A percentile compares a stretch with the other conserved stretches of the same genome.
These are phyloP conservation scores for Hippoglossus hippoglossus DNA, from an alignment of 2,797 vertebrate genomes.

Conservation along the genomic window DNA sequence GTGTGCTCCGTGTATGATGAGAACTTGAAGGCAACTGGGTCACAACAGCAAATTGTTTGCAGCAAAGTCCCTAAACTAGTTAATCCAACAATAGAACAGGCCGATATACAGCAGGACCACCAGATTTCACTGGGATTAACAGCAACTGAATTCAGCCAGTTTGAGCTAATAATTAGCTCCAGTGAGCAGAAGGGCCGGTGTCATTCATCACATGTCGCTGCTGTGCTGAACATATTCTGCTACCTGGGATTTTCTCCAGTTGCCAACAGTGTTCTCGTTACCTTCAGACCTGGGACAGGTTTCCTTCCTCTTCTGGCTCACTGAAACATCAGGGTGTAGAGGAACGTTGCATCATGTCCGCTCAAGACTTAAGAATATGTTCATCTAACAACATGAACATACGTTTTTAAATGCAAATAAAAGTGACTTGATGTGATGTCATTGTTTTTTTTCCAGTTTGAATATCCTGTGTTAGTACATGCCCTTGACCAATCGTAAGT, in stretches of 20 bases:
- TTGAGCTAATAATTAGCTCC: no score
- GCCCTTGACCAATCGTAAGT: no score
- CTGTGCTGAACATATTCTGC: neutral
- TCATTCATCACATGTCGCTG: neutral
- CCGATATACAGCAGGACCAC: no score
- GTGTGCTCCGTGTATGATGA: neutral
- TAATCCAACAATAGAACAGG: neutral
- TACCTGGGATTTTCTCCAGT: neutral
- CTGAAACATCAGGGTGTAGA: neutral
- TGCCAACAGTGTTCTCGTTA: neutral
- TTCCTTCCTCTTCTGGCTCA: neutral
- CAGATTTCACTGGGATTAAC: neutral
- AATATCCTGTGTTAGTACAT: neutral
- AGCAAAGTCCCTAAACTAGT: neutral
- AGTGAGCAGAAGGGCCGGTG: no score
- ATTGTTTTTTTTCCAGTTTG: neutral
- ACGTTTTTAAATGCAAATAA: neutral
- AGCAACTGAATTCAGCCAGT: no score
- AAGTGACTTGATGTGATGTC: no score
- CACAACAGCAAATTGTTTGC: neutral
- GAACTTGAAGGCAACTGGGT: neutral
- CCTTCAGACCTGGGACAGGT: neutral
- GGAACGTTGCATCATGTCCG: neutral
- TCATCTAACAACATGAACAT: no score
- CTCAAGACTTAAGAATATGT: no score